phyloP scores from a whole-genome alignment of 2,797 vertebrate species.

The Myiotriccus ornatus region DNA sequence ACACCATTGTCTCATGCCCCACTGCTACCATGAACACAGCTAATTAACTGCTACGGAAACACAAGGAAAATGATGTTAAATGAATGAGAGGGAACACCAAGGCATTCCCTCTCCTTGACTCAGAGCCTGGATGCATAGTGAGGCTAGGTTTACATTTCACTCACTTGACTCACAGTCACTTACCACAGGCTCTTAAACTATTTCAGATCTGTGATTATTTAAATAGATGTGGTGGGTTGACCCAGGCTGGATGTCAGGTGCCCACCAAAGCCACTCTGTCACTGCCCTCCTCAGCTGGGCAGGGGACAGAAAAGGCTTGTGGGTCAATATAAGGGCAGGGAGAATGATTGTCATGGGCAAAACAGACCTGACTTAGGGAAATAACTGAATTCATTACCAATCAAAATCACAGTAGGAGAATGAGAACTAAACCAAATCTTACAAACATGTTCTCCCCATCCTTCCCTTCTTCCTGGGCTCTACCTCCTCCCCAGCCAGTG shows the following conservation, averaged over 20 bases:
- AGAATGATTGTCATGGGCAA: neutral
- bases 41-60: neutral
- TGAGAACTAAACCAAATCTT: neutral
- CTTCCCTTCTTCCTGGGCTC: neutral
- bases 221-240: neutral
- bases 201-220: neutral
- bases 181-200: neutral
- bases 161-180: neutral
- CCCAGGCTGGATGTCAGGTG: neutral
- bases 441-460: neutral
- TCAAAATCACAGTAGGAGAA: neutral
- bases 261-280: neutral
- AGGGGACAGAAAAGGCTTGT: neutral
- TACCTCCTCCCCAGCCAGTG: accelerated
- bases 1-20: neutral
- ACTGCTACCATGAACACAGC: neutral
- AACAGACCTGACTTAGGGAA: neutral
- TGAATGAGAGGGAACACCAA: neutral
- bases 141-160: neutral
- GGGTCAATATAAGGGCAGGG: accelerated
- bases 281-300: neutral
- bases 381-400: neutral
- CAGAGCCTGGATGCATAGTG: neutral
- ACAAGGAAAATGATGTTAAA: neutral
- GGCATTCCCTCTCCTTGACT: neutral